Base-by-base conservation (phyloP, 2,888 invertebrate species). In the Leucania comma region DNA sequence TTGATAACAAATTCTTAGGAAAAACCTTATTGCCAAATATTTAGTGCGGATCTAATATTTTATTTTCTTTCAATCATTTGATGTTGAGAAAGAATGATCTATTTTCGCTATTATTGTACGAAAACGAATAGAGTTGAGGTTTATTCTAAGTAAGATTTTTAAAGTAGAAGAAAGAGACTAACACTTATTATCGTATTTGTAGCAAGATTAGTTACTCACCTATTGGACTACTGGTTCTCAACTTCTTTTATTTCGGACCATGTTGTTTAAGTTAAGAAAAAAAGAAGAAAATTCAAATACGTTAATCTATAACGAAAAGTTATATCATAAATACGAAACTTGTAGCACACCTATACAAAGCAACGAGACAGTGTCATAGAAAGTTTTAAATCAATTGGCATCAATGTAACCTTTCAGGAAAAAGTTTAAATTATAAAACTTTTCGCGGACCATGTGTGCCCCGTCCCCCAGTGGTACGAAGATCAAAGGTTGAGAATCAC, bases 1-100 rank as follows among this genome's bases (percentile, higher is more conserved):
- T 75, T 72, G 59, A 42, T 78, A 65, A 60, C 54, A 72, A 75
- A 72, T 72, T 54, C 53, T 64, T 51, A 38, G 54, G 42, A 78
- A 70, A 61, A 61, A 60, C 26, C 24, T 70, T 46, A 78, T 57
- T 61, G 56, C 22, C 17, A 46, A 71, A 78, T 78, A 74, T 74
- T 78, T 78, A 60, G 42, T 76, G 76, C 35, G 24, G 35, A 24
- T 35, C 56, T 57, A 20, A 61, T 61, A 57, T 74, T 74, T 68
- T 53, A 72, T 75, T 57, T 35, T 6, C 38, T 29, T 54, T 42
- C 48, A 50, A 48, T 54, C 9, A 50, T 42, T 59, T 0, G 46
- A 46, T n/a, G 22, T 26, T 60, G 46, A 3, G 35, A 26, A 77
- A 22, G 29, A 4, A 8, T 32, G 0, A 24, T 53, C 24, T 26